phyloP scores from a whole-genome alignment of 2,113 vertebrate genomes.

The Pontoporia blainvillei region DNA sequence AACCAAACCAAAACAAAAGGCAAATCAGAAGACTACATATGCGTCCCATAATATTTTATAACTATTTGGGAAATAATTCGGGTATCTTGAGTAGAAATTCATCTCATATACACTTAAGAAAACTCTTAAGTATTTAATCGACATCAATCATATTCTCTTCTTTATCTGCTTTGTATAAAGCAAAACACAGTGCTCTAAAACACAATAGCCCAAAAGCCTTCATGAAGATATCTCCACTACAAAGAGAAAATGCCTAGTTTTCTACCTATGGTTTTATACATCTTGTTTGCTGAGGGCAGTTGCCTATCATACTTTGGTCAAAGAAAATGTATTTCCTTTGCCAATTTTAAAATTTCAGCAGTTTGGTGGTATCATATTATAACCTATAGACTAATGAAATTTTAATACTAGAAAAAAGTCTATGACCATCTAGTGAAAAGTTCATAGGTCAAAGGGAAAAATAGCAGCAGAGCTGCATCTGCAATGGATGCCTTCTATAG shows the following conservation, averaged over 20 bases:
- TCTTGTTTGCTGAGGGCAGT: constrained; percentile 12
- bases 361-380: background rate
- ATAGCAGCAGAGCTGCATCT: background rate
- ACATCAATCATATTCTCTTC: background rate
- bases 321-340: background rate
- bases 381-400: background rate
- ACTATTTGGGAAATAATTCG: constrained; percentile 3
- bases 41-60: background rate
- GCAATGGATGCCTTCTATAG: background rate
- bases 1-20: background rate
- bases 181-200: background rate
- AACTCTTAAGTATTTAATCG: background rate
- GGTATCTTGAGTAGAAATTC: background rate
- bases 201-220: background rate
- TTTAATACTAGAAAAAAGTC: background rate
- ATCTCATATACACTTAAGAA: background rate
- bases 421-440: background rate
- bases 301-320: background rate
- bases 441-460: background rate
- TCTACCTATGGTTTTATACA: background rate
- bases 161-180: background rate
- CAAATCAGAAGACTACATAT: background rate
- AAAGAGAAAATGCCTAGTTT: background rate
- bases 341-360: background rate
- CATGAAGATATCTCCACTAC: background rate